phyloP scores from a whole-genome alignment of 2,113 vertebrate genomes.

The Semnornis frantzii region DNA sequence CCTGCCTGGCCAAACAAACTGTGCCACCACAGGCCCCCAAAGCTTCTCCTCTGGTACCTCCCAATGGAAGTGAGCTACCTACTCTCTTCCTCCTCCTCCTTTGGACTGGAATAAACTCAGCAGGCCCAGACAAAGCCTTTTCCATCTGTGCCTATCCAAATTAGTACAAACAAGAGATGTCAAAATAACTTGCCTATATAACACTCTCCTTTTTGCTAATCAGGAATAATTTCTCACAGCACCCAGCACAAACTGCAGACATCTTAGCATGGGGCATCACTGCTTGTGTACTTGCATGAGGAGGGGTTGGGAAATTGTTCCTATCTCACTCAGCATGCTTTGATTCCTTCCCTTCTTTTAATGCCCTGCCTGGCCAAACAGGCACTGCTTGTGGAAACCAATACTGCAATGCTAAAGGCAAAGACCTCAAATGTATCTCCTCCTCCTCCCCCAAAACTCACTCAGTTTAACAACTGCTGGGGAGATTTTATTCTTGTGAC shows the following conservation, averaged over 20 bases:
- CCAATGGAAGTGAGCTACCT: background rate
- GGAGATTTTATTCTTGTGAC: background rate
- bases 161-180: background rate
- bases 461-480: background rate
- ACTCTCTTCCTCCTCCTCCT: background rate
- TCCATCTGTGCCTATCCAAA: background rate
- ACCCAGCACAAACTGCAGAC: background rate
- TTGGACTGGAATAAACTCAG: background rate
- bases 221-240: background rate
- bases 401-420: background rate
- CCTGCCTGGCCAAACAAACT: background rate
- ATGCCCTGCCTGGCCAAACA: background rate
- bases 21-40: background rate
- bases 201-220: background rate
- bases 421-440: background rate
- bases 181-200: background rate
- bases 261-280: background rate
- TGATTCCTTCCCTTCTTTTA: background rate
- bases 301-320: background rate
- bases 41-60: background rate
- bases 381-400: background rate
- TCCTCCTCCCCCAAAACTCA: background rate
- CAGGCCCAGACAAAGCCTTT: background rate
- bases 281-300: background rate
- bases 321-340: background rate